Evolutionary conservation across 2,797 vertebrate species (phyloP).

Genomic region (Acipenser ruthenus): DNA sequence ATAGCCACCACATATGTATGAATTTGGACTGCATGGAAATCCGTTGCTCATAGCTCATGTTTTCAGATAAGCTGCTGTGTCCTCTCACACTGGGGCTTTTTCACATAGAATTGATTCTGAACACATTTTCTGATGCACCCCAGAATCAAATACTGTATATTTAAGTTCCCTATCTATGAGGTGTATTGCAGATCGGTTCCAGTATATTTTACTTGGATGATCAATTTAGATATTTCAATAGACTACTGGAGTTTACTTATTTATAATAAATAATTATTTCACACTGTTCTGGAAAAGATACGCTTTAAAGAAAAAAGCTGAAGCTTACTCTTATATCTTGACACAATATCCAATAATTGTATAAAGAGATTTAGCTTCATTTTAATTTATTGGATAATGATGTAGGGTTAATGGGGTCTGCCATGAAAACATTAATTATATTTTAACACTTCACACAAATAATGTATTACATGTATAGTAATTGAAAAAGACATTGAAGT

Average conservation of each 20-base stretch:
- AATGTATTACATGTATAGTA: too few species aligned
- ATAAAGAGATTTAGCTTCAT: too few species aligned
- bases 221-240: neutral
- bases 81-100: slow-evolving; percentile 20
- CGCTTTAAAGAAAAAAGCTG: too few species aligned
- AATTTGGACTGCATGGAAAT: neutral
- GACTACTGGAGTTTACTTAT: neutral
- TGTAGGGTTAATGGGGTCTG: too few species aligned
- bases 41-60: neutral
- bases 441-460: too few species aligned
- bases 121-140: slow-evolving; percentile 36
- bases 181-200: neutral
- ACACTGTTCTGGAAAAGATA: too few species aligned
- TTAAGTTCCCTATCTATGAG: neutral
- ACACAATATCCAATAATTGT: too few species aligned
- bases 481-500: too few species aligned
- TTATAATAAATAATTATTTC: too few species aligned
- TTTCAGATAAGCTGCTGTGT: neutral
- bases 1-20: slow-evolving; percentile 16
- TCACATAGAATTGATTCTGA: slow-evolving; percentile 25
- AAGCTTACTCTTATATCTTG: too few species aligned
- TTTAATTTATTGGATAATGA: too few species aligned
- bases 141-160: neutral
- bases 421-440: too few species aligned
- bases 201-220: neutral